Conservation (phyloP, 2,797 vertebrate species). For the Cossypha heuglini region DNA sequence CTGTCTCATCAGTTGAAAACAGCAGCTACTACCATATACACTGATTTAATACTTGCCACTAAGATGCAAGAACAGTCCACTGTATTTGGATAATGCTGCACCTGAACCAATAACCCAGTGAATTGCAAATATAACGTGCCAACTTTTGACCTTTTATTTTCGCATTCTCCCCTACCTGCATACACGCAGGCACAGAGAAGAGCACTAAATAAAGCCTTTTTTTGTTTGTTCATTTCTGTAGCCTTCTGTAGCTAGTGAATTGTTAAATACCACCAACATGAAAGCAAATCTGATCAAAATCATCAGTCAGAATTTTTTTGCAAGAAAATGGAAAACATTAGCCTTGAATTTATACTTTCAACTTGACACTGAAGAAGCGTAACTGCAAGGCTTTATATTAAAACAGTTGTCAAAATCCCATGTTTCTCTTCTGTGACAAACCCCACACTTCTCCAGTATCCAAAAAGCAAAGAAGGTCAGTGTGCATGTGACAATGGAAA, state of each 20-base stretch:
- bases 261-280: neutral
- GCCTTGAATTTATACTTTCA: neutral
- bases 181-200: neutral
- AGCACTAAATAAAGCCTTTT: neutral
- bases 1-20: neutral
- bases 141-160: neutral
- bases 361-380: neutral
- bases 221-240: neutral
- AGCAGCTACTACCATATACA: neutral
- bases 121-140: neutral
- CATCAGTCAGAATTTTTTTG: neutral
- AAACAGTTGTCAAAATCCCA: neutral
- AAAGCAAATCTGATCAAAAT: neutral
- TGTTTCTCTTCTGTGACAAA: neutral
- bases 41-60: neutral
- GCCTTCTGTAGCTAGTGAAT: neutral
- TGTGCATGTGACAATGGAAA: fast-evolving
- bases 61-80: neutral
- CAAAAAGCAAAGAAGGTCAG: neutral
- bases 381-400: neutral
- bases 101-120: neutral
- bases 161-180: neutral
- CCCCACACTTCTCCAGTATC: neutral
- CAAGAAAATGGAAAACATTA: neutral
- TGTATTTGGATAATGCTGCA: neutral